Evolutionary conservation across 2,113 vertebrate genomes (phyloP), one percentile per base, ranked within the genome.

Genomic region (Hypanus sabinus): DNA sequence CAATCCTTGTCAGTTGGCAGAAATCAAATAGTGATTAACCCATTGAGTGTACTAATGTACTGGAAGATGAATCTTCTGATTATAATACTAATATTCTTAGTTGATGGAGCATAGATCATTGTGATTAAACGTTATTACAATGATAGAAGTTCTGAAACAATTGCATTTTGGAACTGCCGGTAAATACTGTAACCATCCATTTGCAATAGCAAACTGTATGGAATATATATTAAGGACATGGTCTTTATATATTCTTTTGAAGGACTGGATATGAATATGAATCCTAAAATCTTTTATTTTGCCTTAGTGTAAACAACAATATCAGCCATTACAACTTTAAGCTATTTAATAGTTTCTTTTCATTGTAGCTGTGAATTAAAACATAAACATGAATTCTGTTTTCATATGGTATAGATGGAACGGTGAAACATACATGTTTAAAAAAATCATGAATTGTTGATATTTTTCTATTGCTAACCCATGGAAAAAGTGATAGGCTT

Each of bases 1-100:
- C 97, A 96, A 98, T 99, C 98, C 99, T 94, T 97, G 97, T 98
- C 96, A 97, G 95, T 96, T 98, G 98, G 98, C 98, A 97, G 97
- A 98, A 96, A 97, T 96, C 96, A 73, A 73, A 38, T 22, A 73
- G 20, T 46, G 91, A 73, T 93, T 93, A 46, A 73, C 70, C 70
- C 36, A 55, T 46, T 70, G 73, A 71, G 36, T 46, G 33, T 46
- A 73, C 22, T 14, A 73, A 93, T 73, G 18, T 73, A 73, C 20
- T 12, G 38, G 70, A 46, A 55, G 68, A 93, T 73, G 33, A 46
- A 93, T 73, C 24, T 93, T 93, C 70, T 73, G 70, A 55, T 55
- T 8, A 30, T 55, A 46, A 93, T 38, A 55, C 24, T 12, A 33
- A 27, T 93, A 18, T 93, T 93, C 24, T 16, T 73, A 33, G 68